Evolutionary conservation across 1,140 invertebrate species (phyloP).

Genomic region (Akabosia matsudoensis): DNA sequence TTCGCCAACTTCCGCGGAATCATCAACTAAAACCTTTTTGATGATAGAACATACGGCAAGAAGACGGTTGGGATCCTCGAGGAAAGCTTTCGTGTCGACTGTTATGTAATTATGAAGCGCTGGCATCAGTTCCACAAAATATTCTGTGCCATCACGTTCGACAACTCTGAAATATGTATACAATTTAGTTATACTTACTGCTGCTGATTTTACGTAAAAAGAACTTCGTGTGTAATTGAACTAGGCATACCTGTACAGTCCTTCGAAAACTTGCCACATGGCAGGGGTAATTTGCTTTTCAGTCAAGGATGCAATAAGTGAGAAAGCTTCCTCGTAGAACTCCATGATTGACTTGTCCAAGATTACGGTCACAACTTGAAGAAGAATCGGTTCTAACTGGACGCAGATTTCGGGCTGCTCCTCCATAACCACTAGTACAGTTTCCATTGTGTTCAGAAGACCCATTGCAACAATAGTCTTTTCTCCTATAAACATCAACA

Average conservation of each 20-base stretch:
- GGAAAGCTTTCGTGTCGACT: constrained; percentile 87
- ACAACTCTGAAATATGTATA: constrained; percentile 64
- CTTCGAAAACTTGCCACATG: constrained; percentile 94
- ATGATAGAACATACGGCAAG: constrained; percentile 94
- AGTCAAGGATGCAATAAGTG: constrained; percentile 88
- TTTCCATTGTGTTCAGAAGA: constrained; percentile 93
- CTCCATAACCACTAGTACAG: constrained; percentile 89
- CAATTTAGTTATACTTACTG: not conserved
- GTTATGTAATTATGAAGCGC: constrained; percentile 96
- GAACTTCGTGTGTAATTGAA: no score
- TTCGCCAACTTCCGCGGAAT: constrained; percentile 67
- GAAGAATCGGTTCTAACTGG: constrained; percentile 89
- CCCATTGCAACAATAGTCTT: constrained; percentile 97
- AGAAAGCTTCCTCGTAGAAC: constrained; percentile 94
- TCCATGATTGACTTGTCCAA: constrained; percentile 82
- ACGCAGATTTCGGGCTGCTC: constrained; percentile 81
- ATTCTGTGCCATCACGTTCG: constrained; percentile 78
- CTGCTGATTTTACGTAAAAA: no score
- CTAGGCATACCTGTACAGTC: constrained; percentile 68
- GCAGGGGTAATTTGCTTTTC: constrained; percentile 80
- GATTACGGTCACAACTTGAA: constrained; percentile 85
- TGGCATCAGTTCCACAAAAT: constrained; percentile 99
- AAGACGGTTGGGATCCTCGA: constrained; percentile 83
- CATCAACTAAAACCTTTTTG: constrained; percentile 75
- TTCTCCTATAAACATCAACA: constrained; percentile 63